Base-by-base conservation (phyloP, 1,140 invertebrate species). In the Drosophila mayri region DNA sequence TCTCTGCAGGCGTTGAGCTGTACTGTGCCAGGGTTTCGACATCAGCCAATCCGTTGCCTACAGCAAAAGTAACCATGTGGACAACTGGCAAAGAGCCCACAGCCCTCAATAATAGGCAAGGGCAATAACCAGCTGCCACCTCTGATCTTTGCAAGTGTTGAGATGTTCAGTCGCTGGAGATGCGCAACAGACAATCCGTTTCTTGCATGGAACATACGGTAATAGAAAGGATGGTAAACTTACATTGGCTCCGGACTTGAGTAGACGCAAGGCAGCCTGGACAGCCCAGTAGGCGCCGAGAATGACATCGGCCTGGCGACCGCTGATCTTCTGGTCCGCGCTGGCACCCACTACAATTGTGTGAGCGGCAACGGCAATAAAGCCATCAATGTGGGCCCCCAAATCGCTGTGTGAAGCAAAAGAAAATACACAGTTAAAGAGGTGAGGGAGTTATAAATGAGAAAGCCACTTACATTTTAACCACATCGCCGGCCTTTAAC, bases 361-460 rank as follows among this genome's bases (percentile, higher is more conserved):
- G 93, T 99, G 99, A 41, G 98, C 99, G 30, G 98, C 98, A 57
- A 99, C 98, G 60, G 99, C 99, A 93, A 99, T 99, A 92, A 99
- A 99, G 30, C 99, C 99, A 96, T 99, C 99, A 90, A 99, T 96
- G 93, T 99, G 99, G 71, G 98, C 98, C 79, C 99, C 99, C 85
- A 99, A 94, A 94, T 99, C 99, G 93, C 98, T 99, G 86, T 63
- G 35, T 25, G 8, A 41, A 11, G 1, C 0, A 30, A 10, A 49
- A n/a, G 14, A 30, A 7, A 49, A 14, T 10, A 28, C 3, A 46
- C 12, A 12, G 14, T 11, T 46, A 14, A n/a, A 5, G 6, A 38
- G 22, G 40, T 38, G n/a, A 49, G 20, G 59, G 59, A 94, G 20
- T 18, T 22, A 16, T 40, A 41, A 12, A 1, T 40, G 0, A 3